phyloP scores from a whole-genome alignment of 2,113 vertebrate species.

The Gymnorhina tibicen region DNA sequence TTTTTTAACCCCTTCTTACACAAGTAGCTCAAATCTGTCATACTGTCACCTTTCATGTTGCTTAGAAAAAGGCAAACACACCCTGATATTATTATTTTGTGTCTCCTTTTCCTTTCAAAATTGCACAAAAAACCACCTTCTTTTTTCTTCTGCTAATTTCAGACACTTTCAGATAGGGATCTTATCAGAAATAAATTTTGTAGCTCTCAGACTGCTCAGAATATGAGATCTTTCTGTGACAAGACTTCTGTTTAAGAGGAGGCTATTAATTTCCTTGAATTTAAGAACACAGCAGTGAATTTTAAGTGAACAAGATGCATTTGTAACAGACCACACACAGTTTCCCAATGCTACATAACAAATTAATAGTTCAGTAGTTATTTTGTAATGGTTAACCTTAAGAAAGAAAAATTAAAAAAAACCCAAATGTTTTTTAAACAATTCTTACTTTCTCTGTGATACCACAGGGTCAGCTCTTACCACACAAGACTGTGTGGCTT shows the following conservation, averaged over 20 bases:
- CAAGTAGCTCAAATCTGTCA: neutral
- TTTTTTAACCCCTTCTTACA: neutral
- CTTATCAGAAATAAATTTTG: neutral
- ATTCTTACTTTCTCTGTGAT: neutral
- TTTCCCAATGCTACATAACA: neutral
- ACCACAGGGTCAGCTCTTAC: neutral
- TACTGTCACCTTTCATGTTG: neutral
- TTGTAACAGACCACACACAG: neutral
- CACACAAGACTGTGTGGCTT: neutral
- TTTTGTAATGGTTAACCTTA: neutral
- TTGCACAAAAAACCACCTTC: neutral
- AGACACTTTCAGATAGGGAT: neutral
- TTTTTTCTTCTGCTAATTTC: neutral
- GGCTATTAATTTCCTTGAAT: neutral
- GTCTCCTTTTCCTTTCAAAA: neutral
- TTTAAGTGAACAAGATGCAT: neutral
- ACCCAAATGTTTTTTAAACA: fast-evolving
- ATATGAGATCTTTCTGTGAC: neutral
- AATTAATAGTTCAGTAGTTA: neutral
- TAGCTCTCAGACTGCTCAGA: neutral
- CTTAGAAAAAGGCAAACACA: neutral
- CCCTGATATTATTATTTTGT: neutral
- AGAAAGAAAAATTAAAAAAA: neutral
- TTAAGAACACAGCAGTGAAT: neutral
- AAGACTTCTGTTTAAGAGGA: neutral